Evolutionary conservation across 2,113 vertebrate genomes (phyloP), one percentile per base, ranked within the genome.

Genomic region (Indicator indicator): DNA sequence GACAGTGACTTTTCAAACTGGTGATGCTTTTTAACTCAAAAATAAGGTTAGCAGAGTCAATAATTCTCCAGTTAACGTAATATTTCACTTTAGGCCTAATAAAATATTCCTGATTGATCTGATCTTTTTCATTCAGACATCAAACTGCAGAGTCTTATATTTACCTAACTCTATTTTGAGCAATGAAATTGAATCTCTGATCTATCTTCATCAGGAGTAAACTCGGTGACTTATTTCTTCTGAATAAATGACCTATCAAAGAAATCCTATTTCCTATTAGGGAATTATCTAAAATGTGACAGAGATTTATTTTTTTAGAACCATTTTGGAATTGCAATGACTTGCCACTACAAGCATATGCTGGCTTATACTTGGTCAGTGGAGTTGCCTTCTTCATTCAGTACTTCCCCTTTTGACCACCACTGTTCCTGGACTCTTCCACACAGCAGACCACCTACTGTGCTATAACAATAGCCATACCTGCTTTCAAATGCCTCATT

Each of bases 201-300:
- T 83, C 83, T 26, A 65, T 83, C 52, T 96, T 38, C 32, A 71
- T 89, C 28, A 74, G 69, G 62, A 91, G 32, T 91, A 73, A 88
- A 85, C 30, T 42, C n/a, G 54, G 38, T 40, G 69, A 89, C 89
- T 89, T 55, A 74, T 93, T 82, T 91, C 88, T 94, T 83, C 76
- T 90, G 69, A 94, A 90, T 83, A 80, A 88, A 86, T 90, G 81
- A 14, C 12, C n/a, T 83, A 55, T 80, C 69, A 74, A 64, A 90
- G 21, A 69, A 90, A 90, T 92, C 17, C 4, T 52, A 7, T 88
- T 94, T 90, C 60, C 33, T 90, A 40, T 81, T 75, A 90, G 36
- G 83, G 42, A 80, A 48, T 84, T 82, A 58, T 62, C 58, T 52
- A 52, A 52, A 24, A 24, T 52, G 20, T 50, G 20, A 50, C 20